Conservation (phyloP, 2,113 vertebrate genomes). For the Onychostoma macrolepis region DNA sequence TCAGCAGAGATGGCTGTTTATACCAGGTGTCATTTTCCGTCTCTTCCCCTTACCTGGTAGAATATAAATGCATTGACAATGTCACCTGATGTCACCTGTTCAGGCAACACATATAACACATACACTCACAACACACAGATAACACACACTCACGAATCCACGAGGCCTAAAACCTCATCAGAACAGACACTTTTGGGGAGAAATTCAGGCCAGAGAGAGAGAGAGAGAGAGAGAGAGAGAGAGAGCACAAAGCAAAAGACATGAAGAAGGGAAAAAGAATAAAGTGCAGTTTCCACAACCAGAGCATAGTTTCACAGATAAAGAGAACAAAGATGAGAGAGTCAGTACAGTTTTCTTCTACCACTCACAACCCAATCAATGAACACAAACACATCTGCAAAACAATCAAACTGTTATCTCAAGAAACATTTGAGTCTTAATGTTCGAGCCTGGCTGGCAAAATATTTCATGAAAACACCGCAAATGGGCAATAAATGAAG, state of each 20-base stretch:
- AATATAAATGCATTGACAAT: slow-evolving; percentile 57
- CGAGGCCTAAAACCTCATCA: slow-evolving; percentile 47
- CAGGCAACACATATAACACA: slow-evolving; percentile 52
- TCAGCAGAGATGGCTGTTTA: slow-evolving; percentile 70
- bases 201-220: slow-evolving; percentile 23
- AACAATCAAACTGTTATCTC: slow-evolving; percentile 19
- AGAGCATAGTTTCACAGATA: slow-evolving; percentile 24
- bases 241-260: not conserved
- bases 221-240: slow-evolving; percentile 24
- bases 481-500: slow-evolving; percentile 5
- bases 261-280: not conserved
- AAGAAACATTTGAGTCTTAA: not conserved
- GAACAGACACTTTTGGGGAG: slow-evolving; percentile 20
- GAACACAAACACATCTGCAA: slow-evolving; percentile 30
- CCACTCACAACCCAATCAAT: slow-evolving; percentile 54
- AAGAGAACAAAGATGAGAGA: slow-evolving; percentile 24
- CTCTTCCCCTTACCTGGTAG: slow-evolving; percentile 54
- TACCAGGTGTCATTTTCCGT: slow-evolving; percentile 61
- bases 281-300: slow-evolving; percentile 29
- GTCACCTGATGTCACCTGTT: slow-evolving; percentile 55
- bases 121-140: slow-evolving; percentile 57
- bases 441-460: not conserved
- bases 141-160: slow-evolving; percentile 58
- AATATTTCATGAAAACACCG: not conserved
- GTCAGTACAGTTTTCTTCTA: slow-evolving; percentile 34